Conservation (phyloP, 2,797 vertebrate genomes). For the Merluccius polli region DNA sequence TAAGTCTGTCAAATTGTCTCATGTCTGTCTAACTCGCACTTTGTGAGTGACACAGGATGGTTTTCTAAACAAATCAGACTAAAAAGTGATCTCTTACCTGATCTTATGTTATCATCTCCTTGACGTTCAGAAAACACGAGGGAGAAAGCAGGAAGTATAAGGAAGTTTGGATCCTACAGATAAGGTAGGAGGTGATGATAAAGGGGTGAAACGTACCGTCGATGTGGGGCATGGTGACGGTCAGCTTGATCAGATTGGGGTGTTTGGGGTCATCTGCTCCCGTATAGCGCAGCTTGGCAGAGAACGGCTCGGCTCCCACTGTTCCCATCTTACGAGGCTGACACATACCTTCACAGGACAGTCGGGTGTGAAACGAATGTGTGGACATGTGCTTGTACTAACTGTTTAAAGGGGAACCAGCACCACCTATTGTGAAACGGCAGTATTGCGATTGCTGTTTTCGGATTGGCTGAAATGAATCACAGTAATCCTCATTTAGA, state of each 20-base stretch:
- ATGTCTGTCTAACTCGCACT: neutral
- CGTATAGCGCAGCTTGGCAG: constrained; percentile 88
- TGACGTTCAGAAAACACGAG: too few species aligned
- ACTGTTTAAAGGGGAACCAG: too few species aligned
- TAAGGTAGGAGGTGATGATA: too few species aligned
- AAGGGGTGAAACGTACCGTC: constrained; percentile 74
- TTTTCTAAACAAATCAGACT: too few species aligned
- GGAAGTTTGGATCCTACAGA: too few species aligned
- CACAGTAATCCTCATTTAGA: neutral
- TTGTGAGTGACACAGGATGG: too few species aligned
- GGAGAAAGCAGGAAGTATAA: too few species aligned
- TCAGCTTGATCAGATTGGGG: constrained; percentile 88
- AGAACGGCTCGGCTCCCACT: constrained; percentile 93
- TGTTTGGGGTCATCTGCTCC: constrained; percentile 83
- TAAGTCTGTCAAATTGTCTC: neutral
- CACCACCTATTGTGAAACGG: too few species aligned
- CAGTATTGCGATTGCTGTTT: neutral
- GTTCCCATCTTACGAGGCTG: constrained; percentile 83
- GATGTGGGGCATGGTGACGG: constrained; percentile 91
- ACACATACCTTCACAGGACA: constrained; percentile 78
- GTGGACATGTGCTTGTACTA: too few species aligned
- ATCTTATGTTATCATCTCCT: too few species aligned
- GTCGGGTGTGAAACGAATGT: too few species aligned
- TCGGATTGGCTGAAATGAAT: neutral
- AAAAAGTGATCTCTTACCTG: too few species aligned